Base-by-base conservation (phyloP, 1,140 invertebrate genomes). In the Oreohelix idahoensis region DNA sequence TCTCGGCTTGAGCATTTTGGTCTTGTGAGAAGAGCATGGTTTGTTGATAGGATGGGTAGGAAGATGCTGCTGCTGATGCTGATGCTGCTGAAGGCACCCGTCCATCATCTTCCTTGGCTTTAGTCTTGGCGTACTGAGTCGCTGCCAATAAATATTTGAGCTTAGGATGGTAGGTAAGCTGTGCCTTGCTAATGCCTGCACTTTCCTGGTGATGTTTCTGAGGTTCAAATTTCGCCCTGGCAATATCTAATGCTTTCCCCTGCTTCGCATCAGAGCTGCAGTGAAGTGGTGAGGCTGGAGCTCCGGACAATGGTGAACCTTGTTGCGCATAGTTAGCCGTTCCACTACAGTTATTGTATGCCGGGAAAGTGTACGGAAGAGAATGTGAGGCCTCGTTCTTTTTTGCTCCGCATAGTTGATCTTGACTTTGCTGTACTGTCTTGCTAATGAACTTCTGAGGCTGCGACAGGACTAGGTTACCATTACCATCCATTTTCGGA, bases 71-170 rank as follows among this genome's bases (percentile, higher is more conserved):
- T 13, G 23, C 36, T n/a, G n/a, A n/a, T n/a, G n/a, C n/a, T n/a
- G n/a, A n/a, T 4, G 66, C 13, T 26, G 36, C 26, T 11, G 51
- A 29, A 32, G 23, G 4, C 0, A 5, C 49, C 23, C 20, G 5
- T 38, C 23, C 29, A 8, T 66, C 58, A 38, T 58, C 77, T 5
- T 58, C 13, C 35, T 53, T 39, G 20, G 32, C 4, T 36, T 79
- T 79, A 1, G 11, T 66, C n/a, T 79, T 79, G 36, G 53, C 58
- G 45, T 66, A 73, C 79, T 80, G 79, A 2, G 80, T n/a, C 32
- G 49, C 29, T 1, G 80, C 80, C 26, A 82, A n/a, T 29, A 82
- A 66, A 35, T 82, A 82, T 29, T 82, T 82, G 32, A 82, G 71
- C 39, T 82, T 82, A 26, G 80, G 80, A n/a, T 82, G 80, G 36